Percentiles rank a stretch among this genome's conserved stretches.
Evolutionary conservation across 2,888 invertebrate genomes (phyloP).

Genomic region (Nysson spinosus): DNA sequence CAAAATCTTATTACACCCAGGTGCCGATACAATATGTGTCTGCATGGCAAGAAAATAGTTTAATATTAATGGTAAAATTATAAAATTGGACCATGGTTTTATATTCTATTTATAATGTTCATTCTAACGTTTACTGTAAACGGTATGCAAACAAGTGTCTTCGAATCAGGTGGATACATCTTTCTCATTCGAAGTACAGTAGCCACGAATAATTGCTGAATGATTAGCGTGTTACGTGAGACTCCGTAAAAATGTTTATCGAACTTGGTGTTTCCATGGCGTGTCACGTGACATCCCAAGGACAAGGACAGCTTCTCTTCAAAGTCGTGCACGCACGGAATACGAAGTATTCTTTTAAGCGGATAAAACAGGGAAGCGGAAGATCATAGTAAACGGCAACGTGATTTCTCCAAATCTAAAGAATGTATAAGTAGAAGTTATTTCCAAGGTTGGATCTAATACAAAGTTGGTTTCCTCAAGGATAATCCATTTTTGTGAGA

Average conservation of each 20-base stretch:
- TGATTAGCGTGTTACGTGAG: constrained; percentile 12
- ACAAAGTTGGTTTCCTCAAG: neutral
- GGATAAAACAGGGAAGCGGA: constrained; percentile 7
- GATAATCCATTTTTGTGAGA: too few species aligned
- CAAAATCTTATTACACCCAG: too few species aligned
- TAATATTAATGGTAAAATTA: too few species aligned
- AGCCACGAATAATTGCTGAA: neutral
- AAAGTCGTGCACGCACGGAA: constrained; percentile 22
- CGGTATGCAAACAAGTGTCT: neutral
- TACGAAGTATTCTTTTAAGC: constrained; percentile 19
- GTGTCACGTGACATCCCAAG: constrained; percentile 27
- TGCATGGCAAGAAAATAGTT: too few species aligned
- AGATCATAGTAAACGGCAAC: neutral
- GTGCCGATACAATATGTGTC: too few species aligned
- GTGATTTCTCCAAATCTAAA: neutral
- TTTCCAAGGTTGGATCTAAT: neutral
- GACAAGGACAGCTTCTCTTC: constrained; percentile 41
- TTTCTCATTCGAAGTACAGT: neutral
- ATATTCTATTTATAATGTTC: too few species aligned
- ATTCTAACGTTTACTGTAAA: too few species aligned
- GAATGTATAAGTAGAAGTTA: neutral
- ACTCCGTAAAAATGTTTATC: constrained; percentile 15
- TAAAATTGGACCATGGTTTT: too few species aligned
- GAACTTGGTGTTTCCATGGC: constrained; percentile 8
- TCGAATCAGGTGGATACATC: neutral